Evolutionary conservation across 1,140 invertebrate species (phyloP).

Genomic region (Drosophila orosa): DNA sequence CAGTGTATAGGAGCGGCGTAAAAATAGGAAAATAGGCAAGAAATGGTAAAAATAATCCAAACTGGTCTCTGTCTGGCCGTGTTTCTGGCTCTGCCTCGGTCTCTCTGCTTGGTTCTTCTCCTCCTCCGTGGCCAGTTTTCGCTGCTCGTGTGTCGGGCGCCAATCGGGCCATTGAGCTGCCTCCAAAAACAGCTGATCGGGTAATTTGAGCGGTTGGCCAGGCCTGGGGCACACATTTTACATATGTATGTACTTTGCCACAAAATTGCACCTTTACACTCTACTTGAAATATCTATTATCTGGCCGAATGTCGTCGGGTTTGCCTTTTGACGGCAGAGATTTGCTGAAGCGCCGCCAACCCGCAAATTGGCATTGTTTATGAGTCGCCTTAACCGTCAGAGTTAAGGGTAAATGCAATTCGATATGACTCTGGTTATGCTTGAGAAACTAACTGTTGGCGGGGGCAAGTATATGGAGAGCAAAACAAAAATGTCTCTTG

Average conservation of each 20-base stretch:
- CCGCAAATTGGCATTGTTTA: conserved; percentile 23
- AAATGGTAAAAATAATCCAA: conserved; percentile 46
- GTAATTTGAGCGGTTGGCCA: conserved; percentile 13
- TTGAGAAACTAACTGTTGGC: neutral
- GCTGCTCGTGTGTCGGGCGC: neutral
- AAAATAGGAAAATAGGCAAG: conserved; percentile 33
- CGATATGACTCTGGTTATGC: conserved; percentile 12
- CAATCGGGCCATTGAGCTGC: conserved; percentile 1
- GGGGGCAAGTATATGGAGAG: neutral
- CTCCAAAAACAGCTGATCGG: conserved; percentile 33
- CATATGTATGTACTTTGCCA: conserved; percentile 1
- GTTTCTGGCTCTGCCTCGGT: conserved; percentile 5
- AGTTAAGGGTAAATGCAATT: conserved; percentile 7
- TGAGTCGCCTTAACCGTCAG: conserved; percentile 4
- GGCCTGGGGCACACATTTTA: neutral
- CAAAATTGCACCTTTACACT: conserved; percentile 16
- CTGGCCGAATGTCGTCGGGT: conserved; percentile 8
- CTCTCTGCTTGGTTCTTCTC: conserved; percentile 8
- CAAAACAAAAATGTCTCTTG: neutral
- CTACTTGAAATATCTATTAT: conserved; percentile 28
- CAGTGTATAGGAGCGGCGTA: conserved; percentile 38
- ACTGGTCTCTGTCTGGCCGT: conserved; percentile 27
- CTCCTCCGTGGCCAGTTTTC: conserved; percentile 8
- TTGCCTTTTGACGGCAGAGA: conserved; percentile 8
- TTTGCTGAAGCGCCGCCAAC: conserved; percentile 4